Percentiles rank a stretch among this genome's conserved stretches.
These are phyloP conservation scores for Melitaea cinxia DNA, from an alignment of 1,140 invertebrate genomes.

Conservation along the genomic window DNA sequence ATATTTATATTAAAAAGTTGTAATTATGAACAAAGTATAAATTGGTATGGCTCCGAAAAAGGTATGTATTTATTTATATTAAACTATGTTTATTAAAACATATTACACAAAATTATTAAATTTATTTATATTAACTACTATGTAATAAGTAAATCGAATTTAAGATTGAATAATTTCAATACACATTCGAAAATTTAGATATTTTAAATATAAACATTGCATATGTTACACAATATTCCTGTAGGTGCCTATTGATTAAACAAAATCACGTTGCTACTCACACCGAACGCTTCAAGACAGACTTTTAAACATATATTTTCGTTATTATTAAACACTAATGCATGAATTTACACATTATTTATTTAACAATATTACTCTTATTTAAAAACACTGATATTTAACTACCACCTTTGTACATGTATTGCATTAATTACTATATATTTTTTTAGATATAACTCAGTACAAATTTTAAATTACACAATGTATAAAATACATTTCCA, in stretches of 20 bases:
- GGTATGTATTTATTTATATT: conserved; percentile 46
- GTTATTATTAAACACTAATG: conserved; percentile 1
- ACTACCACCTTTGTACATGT: background rate
- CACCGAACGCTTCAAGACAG: conserved; percentile 15
- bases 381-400: background rate
- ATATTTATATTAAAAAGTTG: conserved; percentile 25
- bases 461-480: too few species aligned
- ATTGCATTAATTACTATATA: background rate
- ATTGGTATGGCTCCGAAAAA: conserved; percentile 70
- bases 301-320: conserved; percentile 16
- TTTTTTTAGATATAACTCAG: too few species aligned
- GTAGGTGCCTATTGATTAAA: conserved; percentile 38
- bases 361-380: background rate
- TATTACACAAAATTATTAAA: conserved; percentile 4
- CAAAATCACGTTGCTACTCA: conserved; percentile 23
- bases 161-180: background rate
- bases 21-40: conserved; percentile 29
- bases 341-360: conserved; percentile 1
- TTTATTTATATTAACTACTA: conserved; percentile 15
- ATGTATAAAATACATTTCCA: too few species aligned
- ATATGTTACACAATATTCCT: conserved; percentile 12
- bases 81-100: conserved; percentile 7
- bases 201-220: conserved; percentile 9
- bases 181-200: conserved; percentile 5
- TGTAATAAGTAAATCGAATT: background rate